A percentile compares a stretch with the other conserved stretches of the same genome.
These are phyloP conservation scores for Drosophila picticornis DNA, from an alignment of 2,888 invertebrate genomes.

Conservation along the genomic window DNA sequence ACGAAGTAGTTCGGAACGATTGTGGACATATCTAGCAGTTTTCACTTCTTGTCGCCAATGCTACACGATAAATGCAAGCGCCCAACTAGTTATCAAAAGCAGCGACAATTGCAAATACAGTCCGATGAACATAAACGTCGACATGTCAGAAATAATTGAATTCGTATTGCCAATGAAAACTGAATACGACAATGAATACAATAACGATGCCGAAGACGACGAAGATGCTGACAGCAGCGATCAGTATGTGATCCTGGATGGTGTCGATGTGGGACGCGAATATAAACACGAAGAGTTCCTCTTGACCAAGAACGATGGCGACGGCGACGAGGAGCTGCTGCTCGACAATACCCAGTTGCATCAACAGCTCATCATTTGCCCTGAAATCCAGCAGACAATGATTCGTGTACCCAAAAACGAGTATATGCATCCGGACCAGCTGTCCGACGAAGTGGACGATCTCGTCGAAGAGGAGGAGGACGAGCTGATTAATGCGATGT, in stretches of 20 bases:
- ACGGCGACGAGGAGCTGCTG: conserved; percentile 43
- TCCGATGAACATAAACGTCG: conserved; percentile 47
- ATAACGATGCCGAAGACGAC: conserved; percentile 37
- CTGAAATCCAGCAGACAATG: conserved; percentile 30
- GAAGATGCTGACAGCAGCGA: conserved; percentile 32
- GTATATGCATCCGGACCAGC: conserved; percentile 39
- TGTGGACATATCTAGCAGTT: neutral
- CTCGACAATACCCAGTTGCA: conserved; percentile 44
- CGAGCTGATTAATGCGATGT: conserved; percentile 10
- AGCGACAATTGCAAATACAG: conserved; percentile 15
- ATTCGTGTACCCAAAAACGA: conserved; percentile 43
- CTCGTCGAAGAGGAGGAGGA: conserved; percentile 18
- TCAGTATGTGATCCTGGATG: conserved; percentile 57
- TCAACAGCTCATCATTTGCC: conserved; percentile 43
- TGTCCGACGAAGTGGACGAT: conserved; percentile 50
- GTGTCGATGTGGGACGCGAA: conserved; percentile 55
- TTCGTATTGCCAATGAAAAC: conserved; percentile 62
- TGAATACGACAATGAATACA: conserved; percentile 47
- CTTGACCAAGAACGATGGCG: conserved; percentile 47
- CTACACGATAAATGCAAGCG: conserved; percentile 58
- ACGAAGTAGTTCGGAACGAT: neutral
- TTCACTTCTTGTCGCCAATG: conserved; percentile 52
- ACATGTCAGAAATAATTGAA: conserved; percentile 80
- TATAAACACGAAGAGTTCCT: conserved; percentile 56
- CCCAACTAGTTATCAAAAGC: conserved; percentile 12